Evolutionary conservation across 2,797 vertebrate genomes (phyloP).

Genomic region (Poecilia wingei): DNA sequence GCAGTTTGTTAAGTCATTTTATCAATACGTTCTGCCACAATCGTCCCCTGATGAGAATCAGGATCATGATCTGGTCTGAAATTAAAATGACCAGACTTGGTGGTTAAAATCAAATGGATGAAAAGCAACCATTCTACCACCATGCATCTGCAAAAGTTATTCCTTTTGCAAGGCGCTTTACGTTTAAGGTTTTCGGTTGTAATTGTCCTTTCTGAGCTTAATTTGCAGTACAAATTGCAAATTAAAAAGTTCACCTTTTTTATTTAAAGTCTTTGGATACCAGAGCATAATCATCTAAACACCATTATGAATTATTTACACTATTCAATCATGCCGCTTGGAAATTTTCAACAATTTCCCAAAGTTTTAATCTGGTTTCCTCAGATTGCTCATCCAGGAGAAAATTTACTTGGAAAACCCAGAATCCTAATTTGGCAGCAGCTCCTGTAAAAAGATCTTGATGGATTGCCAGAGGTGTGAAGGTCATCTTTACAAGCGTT

Average conservation of each 20-base stretch:
- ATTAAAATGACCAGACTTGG: no score
- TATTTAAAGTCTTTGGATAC: background rate
- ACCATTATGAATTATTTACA: background rate
- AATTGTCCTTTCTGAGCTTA: background rate
- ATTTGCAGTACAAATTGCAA: background rate
- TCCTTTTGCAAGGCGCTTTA: background rate
- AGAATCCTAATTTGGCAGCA: constrained; percentile 22
- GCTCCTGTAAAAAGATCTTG: constrained; percentile 64
- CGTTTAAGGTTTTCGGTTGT: background rate
- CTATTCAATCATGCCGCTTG: background rate
- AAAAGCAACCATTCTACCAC: background rate
- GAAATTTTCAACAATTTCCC: background rate
- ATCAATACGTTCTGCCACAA: no score
- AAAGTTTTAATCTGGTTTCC: background rate
- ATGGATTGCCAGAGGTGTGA: constrained; percentile 76
- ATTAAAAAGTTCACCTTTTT: background rate
- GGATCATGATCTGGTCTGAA: no score
- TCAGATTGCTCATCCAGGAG: background rate
- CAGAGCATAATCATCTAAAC: background rate
- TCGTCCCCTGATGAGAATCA: no score
- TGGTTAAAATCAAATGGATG: background rate
- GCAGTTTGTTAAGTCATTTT: no score
- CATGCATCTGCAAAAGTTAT: background rate
- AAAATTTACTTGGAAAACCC: constrained; percentile 55
- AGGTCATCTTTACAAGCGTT: constrained; percentile 76